These are phyloP conservation scores for Uloborus plumipes DNA, from an alignment of 2,888 invertebrate genomes.

Conservation along the genomic window DNA sequence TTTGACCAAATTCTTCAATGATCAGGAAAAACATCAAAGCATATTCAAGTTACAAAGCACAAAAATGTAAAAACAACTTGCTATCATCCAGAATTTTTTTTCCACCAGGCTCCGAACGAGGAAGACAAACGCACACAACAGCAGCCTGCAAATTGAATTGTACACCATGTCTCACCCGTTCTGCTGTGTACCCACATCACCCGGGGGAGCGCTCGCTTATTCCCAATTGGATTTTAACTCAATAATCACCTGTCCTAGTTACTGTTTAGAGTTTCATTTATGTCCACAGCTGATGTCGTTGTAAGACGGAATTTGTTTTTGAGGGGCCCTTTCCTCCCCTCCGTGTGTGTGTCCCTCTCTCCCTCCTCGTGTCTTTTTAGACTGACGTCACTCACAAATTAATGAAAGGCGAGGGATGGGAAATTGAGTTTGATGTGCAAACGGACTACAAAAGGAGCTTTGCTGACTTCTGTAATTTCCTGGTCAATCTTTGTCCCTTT, in stretches of 20 bases:
- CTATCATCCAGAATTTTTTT: too few species aligned
- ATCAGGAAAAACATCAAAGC: too few species aligned
- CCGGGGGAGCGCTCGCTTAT: background rate
- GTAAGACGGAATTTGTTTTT: background rate
- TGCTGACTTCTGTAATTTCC: too few species aligned
- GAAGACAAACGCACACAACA: too few species aligned
- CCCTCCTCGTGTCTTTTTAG: background rate
- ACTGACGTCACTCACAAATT: conserved; percentile 16
- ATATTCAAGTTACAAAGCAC: too few species aligned
- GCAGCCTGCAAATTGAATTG: conserved; percentile 39
- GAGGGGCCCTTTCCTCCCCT: too few species aligned
- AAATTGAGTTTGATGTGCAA: conserved; percentile 29
- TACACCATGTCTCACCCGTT: conserved; percentile 32
- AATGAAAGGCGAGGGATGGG: conserved; percentile 27
- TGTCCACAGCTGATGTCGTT: conserved; percentile 15
- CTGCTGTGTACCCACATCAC: conserved; percentile 35
- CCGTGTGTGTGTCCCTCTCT: too few species aligned
- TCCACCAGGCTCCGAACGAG: too few species aligned
- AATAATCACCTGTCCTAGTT: conserved; percentile 55
- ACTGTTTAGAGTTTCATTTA: conserved; percentile 63
- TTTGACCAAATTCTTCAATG: too few species aligned
- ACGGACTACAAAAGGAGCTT: too few species aligned
- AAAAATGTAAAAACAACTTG: too few species aligned
- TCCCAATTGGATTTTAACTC: conserved; percentile 61
- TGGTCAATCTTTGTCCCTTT: too few species aligned